phyloP scores from a whole-genome alignment of 30 jellyfish, hydroid and myxozoan genomes.

The Aurelia sp. region DNA sequence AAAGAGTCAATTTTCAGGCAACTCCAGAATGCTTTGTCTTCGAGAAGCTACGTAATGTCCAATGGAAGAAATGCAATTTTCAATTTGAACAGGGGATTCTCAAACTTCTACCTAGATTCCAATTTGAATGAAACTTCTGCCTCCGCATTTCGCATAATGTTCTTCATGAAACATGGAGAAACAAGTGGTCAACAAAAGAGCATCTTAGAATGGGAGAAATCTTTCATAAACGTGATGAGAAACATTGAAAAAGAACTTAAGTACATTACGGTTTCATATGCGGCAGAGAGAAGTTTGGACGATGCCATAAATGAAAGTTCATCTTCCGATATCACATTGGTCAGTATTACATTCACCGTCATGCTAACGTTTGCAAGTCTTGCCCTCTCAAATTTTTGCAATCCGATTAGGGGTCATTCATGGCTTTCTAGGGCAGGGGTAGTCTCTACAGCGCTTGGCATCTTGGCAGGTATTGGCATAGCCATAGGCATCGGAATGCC shows the following conservation, averaged over 20 bases:
- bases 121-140: too few species aligned
- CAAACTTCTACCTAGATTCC: too few species aligned
- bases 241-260: not conserved
- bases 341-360: slow-evolving; percentile 43
- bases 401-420: slow-evolving; percentile 68
- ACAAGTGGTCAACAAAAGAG: not conserved
- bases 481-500: slow-evolving; percentile 72
- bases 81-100: too few species aligned
- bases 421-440: slow-evolving; percentile 64
- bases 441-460: slow-evolving; percentile 54
- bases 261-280: not conserved
- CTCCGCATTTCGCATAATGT: too few species aligned
- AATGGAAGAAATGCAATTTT: too few species aligned
- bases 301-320: slow-evolving; percentile 46
- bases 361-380: slow-evolving; percentile 63
- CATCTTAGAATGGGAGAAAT: slow-evolving; percentile 13
- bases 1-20: too few species aligned
- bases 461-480: slow-evolving; percentile 73
- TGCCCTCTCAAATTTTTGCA: slow-evolving; percentile 34
- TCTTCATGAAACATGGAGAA: not conserved
- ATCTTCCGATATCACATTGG: slow-evolving; percentile 16
- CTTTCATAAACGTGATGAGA: not conserved
- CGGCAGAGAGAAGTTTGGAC: slow-evolving; percentile 38
- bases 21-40: too few species aligned
- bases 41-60: too few species aligned